Conservation (phyloP, 1,140 invertebrate genomes). For the Panagrolaimus sp. region DNA sequence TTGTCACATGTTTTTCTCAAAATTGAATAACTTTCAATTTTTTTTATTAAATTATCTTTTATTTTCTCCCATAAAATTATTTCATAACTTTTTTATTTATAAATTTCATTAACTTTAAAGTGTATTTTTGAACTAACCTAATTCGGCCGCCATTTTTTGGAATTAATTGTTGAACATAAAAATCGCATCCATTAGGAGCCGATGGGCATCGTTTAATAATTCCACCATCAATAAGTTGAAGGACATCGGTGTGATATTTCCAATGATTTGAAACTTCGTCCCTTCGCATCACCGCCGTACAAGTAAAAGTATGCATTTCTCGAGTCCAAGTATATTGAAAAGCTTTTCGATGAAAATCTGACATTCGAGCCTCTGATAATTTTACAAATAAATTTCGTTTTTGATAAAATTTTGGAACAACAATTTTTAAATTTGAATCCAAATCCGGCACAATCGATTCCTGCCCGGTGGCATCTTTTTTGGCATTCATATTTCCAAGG, state of each 20-base stretch:
- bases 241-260: neutral
- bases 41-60: too few relatives aligned
- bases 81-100: neutral
- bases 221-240: neutral
- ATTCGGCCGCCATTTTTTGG: neutral
- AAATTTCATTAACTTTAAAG: neutral
- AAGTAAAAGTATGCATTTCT: slow-evolving; percentile 4
- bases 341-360: neutral
- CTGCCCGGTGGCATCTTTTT: neutral
- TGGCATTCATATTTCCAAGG: slow-evolving; percentile 13
- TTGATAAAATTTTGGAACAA: slow-evolving; percentile 11
- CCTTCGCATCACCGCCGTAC: neutral
- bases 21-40: too few relatives aligned
- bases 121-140: slow-evolving; percentile 10
- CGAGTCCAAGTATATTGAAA: neutral
- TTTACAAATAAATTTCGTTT: neutral
- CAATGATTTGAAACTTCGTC: neutral
- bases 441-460: neutral
- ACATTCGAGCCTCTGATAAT: neutral
- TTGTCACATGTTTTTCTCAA: too few relatives aligned
- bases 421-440: neutral
- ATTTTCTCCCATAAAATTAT: too few relatives aligned
- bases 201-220: slow-evolving; percentile 4
- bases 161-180: neutral
- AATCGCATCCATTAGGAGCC: neutral